phyloP scores from a whole-genome alignment of 2,888 invertebrate species.

The Mythimna loreyi region DNA sequence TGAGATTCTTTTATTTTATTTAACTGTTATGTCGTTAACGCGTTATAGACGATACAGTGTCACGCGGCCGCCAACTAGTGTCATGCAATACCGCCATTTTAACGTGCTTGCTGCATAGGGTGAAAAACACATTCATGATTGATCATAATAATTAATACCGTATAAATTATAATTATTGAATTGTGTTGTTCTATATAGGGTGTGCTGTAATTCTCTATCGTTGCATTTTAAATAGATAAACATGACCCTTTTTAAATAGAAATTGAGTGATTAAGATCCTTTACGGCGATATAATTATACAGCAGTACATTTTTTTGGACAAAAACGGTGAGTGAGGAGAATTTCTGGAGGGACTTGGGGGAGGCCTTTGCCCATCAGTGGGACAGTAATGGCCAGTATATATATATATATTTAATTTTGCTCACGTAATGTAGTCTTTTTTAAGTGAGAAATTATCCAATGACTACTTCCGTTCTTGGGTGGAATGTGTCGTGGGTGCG shows the following conservation, averaged over 20 bases:
- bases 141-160: constrained; percentile 55
- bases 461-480: too few species aligned
- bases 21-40: constrained; percentile 67
- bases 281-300: constrained; percentile 23
- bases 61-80: constrained; percentile 71
- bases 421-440: too few species aligned
- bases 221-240: constrained; percentile 38
- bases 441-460: too few species aligned
- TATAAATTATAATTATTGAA: constrained; percentile 53
- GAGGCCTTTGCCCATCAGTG: too few species aligned
- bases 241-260: constrained; percentile 28
- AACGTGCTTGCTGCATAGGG: constrained; percentile 63
- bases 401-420: too few species aligned
- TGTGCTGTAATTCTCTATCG: constrained; percentile 23
- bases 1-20: constrained; percentile 58
- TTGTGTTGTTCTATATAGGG: constrained; percentile 36
- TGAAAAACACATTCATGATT: constrained; percentile 60
- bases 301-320: too few species aligned
- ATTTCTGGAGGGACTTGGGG: too few species aligned
- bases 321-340: too few species aligned
- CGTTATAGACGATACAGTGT: constrained; percentile 72
- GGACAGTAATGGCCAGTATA: too few species aligned
- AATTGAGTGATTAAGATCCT: constrained; percentile 50
- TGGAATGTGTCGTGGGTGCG: too few species aligned
- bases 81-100: constrained; percentile 81